A percentile compares a stretch with the other conserved stretches of the same genome.
phyloP scores from a whole-genome alignment of 2,797 vertebrate genomes.

The Leptatherina wallacei region DNA sequence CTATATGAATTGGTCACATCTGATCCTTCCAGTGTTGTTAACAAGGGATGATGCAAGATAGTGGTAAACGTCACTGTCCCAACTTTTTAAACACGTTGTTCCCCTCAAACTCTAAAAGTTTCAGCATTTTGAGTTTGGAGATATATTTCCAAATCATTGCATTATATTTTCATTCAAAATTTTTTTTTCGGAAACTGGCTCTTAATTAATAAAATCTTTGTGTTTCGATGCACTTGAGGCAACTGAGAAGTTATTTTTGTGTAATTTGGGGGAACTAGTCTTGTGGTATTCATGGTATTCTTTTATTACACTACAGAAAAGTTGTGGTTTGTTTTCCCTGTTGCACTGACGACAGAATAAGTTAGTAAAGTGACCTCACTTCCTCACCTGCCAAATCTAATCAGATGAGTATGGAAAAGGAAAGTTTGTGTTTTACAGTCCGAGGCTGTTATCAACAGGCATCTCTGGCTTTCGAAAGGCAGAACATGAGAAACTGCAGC shows the following conservation, averaged over 20 bases:
- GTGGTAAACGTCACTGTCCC: too few species aligned
- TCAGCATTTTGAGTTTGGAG: not conserved
- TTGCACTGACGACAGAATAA: conserved; percentile 4
- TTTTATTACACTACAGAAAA: not conserved
- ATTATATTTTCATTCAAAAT: not conserved
- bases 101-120: not conserved
- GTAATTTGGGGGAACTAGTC: conserved; percentile 2
- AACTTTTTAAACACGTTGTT: not conserved
- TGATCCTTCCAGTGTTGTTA: too few species aligned
- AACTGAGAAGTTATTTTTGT: not conserved
- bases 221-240: not conserved
- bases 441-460: conserved; percentile 56
- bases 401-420: conserved; percentile 2
- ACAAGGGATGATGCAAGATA: too few species aligned
- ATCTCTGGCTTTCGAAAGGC: conserved; percentile 67
- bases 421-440: conserved; percentile 17
- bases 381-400: conserved; percentile 7
- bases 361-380: conserved; percentile 17
- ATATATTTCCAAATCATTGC: not conserved
- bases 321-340: not conserved
- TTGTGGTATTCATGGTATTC: conserved; percentile 7
- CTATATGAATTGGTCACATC: too few species aligned
- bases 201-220: not conserved
- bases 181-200: not conserved
- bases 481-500: conserved; percentile 53